Conservation (phyloP, 2,113 vertebrate genomes). For the Mastomys coucha region DNA sequence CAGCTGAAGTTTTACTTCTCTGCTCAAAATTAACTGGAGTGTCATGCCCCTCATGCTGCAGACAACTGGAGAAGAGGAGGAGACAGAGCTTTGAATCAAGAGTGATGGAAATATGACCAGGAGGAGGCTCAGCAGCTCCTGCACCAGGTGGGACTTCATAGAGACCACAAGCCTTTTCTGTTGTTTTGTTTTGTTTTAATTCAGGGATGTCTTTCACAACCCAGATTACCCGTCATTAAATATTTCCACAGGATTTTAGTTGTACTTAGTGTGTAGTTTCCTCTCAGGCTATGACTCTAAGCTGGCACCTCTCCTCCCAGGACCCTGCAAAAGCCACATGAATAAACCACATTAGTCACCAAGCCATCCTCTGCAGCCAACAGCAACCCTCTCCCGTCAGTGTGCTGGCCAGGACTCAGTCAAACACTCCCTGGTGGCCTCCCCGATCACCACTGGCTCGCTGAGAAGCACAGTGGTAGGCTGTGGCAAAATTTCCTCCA, state of each 20-base stretch:
- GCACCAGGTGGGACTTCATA: background rate
- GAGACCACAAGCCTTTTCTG: background rate
- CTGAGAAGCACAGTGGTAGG: background rate
- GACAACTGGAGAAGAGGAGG: background rate
- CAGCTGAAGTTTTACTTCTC: background rate
- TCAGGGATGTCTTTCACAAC: background rate
- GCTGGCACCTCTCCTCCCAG: background rate
- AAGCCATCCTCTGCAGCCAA: background rate
- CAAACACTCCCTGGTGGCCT: background rate
- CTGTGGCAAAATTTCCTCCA: background rate
- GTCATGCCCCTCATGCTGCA: fast-evolving
- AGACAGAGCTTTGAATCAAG: background rate
- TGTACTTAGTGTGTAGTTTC: slow-evolving; percentile 8
- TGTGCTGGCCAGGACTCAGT: background rate
- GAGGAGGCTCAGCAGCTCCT: background rate
- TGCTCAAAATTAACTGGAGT: background rate
- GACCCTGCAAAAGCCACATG: background rate
- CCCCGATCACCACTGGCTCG: background rate
- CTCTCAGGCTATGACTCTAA: slow-evolving; percentile 14
- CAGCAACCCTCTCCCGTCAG: background rate
- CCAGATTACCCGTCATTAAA: background rate
- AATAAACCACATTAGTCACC: background rate
- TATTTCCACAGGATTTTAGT: slow-evolving; percentile 13
- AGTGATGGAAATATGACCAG: background rate
- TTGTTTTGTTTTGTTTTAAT: background rate